Base-by-base conservation (phyloP, 2,888 invertebrate genomes). In the Drosophila diplacantha region DNA sequence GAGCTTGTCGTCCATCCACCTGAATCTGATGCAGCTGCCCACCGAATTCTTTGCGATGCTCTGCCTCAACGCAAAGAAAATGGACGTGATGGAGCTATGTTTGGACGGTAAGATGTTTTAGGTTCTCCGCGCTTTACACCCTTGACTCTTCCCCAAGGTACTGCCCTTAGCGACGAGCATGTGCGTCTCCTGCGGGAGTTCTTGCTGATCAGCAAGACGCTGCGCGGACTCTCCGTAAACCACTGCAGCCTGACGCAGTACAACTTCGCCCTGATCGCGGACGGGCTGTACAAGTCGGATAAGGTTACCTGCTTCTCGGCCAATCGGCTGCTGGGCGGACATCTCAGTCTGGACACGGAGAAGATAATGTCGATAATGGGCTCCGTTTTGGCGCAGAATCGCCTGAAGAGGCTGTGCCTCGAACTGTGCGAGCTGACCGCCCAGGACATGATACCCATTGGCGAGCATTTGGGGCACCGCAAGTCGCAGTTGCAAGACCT, bases 201-300 rank as follows among this genome's bases (percentile, higher is more conserved):
- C 55, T 46, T 87, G 6, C 31, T 84, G 24, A 63, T 57, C 22
- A 81, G 71, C 6, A 32, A 49, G 3, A 77, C 75, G 0, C 50
- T 87, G 38, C 59, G 59, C 0, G 35, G 50, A 3, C 67, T 88
- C 0, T 74, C 84, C 58, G 75, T 86, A 0, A 69, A 66, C 35
- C 54, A 67, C 29, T 87, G 87, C 55, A 67, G 56, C 18, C 51
- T 88, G 14, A 83, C 69, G 38, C 87, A 87, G 52, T 84, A 73
- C n/a, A 83, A 79, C 29, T 88, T 88, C 47, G 80, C 85, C 5
- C 51, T 78, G 3, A 34, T 88, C 5, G 88, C 87, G 0, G 88
- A 88, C 71, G 88, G 86, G 0, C 73, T 88, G 3, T 41, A 85
- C 35, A 86, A 87, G 31, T 88, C 86, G 3, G 34, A 34, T 3